These are phyloP conservation scores for Lasiurus cinereus DNA, from an alignment of 2,113 vertebrate genomes.

Conservation along the genomic window DNA sequence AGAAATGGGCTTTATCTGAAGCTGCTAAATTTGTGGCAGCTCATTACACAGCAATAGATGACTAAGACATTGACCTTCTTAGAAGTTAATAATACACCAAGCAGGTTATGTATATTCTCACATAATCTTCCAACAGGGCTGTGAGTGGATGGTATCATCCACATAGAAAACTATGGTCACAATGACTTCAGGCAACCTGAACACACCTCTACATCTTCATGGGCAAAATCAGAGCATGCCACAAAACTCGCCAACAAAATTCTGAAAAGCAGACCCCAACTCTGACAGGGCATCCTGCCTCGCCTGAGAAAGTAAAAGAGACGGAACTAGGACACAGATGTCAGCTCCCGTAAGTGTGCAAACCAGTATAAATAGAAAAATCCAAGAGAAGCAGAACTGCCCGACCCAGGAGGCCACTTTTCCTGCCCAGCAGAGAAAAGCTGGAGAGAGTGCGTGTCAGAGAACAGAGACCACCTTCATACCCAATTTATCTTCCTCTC, in stretches of 20 bases:
- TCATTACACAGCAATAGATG: neutral
- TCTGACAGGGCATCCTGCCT: neutral
- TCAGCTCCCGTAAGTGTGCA: slow-evolving; percentile 19
- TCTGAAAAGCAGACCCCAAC: slow-evolving; percentile 26
- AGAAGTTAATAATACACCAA: neutral
- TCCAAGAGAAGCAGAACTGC: slow-evolving; percentile 50
- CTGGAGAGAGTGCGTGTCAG: neutral
- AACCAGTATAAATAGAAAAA: slow-evolving; percentile 72
- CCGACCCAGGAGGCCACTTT: neutral
- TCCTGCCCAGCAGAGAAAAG: slow-evolving; percentile 46
- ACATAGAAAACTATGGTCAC: neutral
- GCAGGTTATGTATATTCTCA: neutral
- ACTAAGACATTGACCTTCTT: neutral
- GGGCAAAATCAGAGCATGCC: neutral
- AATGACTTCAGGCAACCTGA: neutral
- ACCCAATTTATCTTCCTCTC: slow-evolving; percentile 33
- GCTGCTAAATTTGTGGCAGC: neutral
- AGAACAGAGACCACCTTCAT: slow-evolving; percentile 61
- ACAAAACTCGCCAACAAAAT: neutral
- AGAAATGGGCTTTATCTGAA: neutral
- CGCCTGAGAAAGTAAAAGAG: neutral
- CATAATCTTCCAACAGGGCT: neutral
- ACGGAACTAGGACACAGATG: slow-evolving; percentile 64
- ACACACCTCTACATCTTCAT: neutral
- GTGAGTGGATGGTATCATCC: fast-evolving